phyloP scores from a whole-genome alignment of 2,797 vertebrate genomes.

The Gallinago stenura region DNA sequence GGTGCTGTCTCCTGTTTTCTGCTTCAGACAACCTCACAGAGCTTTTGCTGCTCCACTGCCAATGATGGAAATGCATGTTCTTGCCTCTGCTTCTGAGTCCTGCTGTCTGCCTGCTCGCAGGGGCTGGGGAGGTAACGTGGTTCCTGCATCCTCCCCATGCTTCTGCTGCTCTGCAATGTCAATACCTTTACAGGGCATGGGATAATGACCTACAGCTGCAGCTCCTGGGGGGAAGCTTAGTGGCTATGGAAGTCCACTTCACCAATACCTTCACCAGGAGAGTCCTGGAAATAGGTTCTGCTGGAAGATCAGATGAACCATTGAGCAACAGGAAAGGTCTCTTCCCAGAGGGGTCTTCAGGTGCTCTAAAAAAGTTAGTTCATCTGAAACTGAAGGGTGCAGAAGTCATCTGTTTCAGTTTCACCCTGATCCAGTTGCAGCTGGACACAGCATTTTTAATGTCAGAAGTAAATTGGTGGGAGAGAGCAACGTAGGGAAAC shows the following conservation, averaged over 20 bases:
- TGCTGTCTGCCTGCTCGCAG: background rate
- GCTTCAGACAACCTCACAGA: slow-evolving; percentile 3
- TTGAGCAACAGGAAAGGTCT: background rate
- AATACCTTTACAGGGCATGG: background rate
- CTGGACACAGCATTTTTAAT: background rate
- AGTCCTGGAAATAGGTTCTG: background rate
- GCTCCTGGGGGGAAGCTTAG: background rate
- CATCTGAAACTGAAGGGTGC: background rate
- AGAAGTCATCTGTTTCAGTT: slow-evolving; percentile 17
- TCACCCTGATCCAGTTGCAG: background rate
- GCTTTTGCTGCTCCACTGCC: slow-evolving; percentile 11
- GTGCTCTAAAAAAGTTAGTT: background rate
- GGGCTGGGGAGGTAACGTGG: background rate
- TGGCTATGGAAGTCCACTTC: background rate
- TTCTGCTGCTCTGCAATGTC: slow-evolving; percentile 24
- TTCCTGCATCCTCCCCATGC: background rate
- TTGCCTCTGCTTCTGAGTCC: slow-evolving; percentile 20
- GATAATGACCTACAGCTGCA: slow-evolving; percentile 15
- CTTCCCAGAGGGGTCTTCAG: background rate
- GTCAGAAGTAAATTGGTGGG: background rate
- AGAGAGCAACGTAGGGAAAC: background rate
- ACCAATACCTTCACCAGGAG: background rate
- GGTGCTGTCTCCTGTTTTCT: slow-evolving; percentile 33
- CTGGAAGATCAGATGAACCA: background rate
- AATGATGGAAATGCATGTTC: slow-evolving; percentile 29